Evolutionary conservation across 2,113 vertebrate genomes (phyloP).

Genomic region (Anarrhichthys ocellatus): DNA sequence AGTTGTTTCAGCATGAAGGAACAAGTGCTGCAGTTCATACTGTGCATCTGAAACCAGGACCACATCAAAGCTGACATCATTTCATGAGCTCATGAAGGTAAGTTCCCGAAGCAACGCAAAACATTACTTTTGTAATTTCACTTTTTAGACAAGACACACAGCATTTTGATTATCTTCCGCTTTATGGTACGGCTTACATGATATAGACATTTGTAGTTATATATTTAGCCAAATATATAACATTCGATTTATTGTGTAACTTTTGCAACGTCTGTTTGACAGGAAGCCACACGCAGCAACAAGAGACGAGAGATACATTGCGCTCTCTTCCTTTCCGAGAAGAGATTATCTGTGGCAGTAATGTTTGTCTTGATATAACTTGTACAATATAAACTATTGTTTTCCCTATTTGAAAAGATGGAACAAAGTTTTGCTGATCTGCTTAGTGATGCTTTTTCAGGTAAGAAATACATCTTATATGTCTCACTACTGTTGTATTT

Average conservation of each 20-base stretch:
- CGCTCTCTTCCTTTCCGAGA: slow-evolving; percentile 54
- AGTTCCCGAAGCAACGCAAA: slow-evolving; percentile 34
- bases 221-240: not conserved
- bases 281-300: slow-evolving; percentile 68
- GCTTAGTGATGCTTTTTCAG: slow-evolving; percentile 74
- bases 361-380: slow-evolving; percentile 23
- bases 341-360: slow-evolving; percentile 13
- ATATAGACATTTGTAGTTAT: not conserved
- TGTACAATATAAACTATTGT: not conserved
- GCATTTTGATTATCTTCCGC: not conserved
- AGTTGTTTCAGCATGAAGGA: slow-evolving; percentile 41
- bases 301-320: slow-evolving; percentile 52
- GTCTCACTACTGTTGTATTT: not conserved
- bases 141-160: slow-evolving; percentile 7
- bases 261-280: slow-evolving; percentile 51
- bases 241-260: not conserved
- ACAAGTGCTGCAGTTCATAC: slow-evolving; percentile 35
- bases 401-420: slow-evolving; percentile 67
- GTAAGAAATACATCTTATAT: slow-evolving; percentile 59
- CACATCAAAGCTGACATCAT: slow-evolving; percentile 72
- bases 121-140: slow-evolving; percentile 9
- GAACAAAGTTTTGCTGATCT: slow-evolving; percentile 74
- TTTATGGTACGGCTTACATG: not conserved
- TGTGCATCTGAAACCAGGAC: slow-evolving; percentile 59
- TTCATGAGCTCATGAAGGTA: slow-evolving; percentile 56